These are phyloP conservation scores for Lysiphlebus fabarum DNA, from an alignment of 1,140 invertebrate genomes.

Conservation along the genomic window DNA sequence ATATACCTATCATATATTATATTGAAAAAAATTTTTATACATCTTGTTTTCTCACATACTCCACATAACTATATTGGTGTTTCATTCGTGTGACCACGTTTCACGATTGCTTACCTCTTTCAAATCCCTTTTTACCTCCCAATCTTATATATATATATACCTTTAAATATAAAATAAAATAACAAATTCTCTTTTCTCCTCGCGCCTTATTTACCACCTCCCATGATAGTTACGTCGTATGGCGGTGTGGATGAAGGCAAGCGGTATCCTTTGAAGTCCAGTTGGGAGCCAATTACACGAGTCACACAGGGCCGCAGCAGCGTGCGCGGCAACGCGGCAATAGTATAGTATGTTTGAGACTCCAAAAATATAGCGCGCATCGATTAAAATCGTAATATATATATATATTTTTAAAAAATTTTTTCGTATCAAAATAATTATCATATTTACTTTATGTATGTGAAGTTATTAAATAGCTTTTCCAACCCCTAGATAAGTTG, in stretches of 20 bases:
- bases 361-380: constrained; percentile 43
- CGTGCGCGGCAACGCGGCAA: constrained; percentile 1
- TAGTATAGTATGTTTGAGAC: no score
- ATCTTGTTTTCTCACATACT: constrained; percentile 5
- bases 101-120: constrained; percentile 16
- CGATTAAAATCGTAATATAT: constrained; percentile 49
- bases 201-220: not conserved
- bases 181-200: constrained; percentile 16
- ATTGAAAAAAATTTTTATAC: not conserved
- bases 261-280: constrained; percentile 56
- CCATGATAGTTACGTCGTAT: constrained; percentile 40
- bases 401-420: no score
- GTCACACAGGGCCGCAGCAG: constrained; percentile 54
- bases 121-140: constrained; percentile 4
- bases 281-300: constrained; percentile 59
- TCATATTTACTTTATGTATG: no score
- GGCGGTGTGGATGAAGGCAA: constrained; percentile 56
- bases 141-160: constrained; percentile 23
- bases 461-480: no score
- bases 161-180: no score
- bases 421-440: no score
- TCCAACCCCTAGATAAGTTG: no score
- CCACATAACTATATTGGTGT: constrained; percentile 21
- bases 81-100: constrained; percentile 23
- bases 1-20: no score